These are phyloP conservation scores for Opisthograptis luteolata DNA, from an alignment of 2,888 invertebrate genomes.

Conservation along the genomic window DNA sequence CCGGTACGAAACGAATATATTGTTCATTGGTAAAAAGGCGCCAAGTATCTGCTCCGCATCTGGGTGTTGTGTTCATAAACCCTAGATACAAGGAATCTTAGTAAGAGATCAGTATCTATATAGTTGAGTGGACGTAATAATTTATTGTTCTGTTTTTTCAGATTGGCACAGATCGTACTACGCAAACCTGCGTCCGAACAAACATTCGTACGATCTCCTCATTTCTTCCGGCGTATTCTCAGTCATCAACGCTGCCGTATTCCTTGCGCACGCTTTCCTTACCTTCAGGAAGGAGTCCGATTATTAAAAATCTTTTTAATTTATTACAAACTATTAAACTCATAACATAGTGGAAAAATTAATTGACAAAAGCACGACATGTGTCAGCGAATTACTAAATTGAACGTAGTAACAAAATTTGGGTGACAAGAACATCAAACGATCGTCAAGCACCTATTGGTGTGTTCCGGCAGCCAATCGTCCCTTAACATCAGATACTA, in stretches of 20 bases:
- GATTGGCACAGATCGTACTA: slow-evolving; percentile 80
- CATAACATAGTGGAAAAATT: not conserved
- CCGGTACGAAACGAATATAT: too few relatives aligned
- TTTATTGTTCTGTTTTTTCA: slow-evolving; percentile 47
- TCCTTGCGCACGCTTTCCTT: slow-evolving; percentile 85
- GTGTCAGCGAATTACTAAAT: slow-evolving; percentile 3
- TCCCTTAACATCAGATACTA: too few relatives aligned
- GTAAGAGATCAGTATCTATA: too few relatives aligned
- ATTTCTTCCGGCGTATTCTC: slow-evolving; percentile 87
- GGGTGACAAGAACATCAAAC: not conserved
- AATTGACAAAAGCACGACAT: slow-evolving; percentile 4
- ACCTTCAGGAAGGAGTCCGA: slow-evolving; percentile 84
- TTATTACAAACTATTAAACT: not conserved
- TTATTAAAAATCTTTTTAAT: slow-evolving; percentile 61
- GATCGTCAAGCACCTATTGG: too few relatives aligned
- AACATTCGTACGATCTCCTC: slow-evolving; percentile 87
- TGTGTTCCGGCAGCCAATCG: too few relatives aligned
- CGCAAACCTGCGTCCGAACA: slow-evolving; percentile 84
- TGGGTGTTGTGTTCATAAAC: too few relatives aligned
- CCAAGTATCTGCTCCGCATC: too few relatives aligned
- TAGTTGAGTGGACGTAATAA: not conserved
- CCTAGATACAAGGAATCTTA: too few relatives aligned
- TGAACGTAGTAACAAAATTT: not conserved
- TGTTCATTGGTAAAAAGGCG: too few relatives aligned
- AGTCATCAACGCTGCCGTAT: slow-evolving; percentile 84